Base-by-base conservation (phyloP, 2,113 vertebrate species). In the Eurypyga helias region DNA sequence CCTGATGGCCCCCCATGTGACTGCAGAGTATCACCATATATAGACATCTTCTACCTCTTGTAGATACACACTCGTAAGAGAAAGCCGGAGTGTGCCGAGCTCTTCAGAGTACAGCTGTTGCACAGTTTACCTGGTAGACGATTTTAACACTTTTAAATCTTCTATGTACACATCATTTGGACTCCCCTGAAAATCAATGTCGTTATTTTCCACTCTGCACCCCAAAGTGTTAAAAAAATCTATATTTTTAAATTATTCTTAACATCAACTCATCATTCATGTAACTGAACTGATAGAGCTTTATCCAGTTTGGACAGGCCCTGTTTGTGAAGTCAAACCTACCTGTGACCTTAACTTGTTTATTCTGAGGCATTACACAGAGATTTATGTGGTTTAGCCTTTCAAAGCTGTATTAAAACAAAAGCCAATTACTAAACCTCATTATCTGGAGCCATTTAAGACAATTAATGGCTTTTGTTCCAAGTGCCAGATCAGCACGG, bases 371-470 rank as follows among this genome's bases (percentile, higher is more conserved):
- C 51, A 81, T 92, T 92, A 83, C 43, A 94, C 64, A 93, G 94
- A 93, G 94, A 73, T 93, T 94, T 92, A 61, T 45, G 36, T 57
- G 54, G 62, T 84, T 97, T 94, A 97, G 95, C 95, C 88, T 97
- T 94, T 94, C 95, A 97, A 97, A 96, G 97, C 93, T 89, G 96
- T 93, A 97, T 94, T 98, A 96, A 88, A 97, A 95, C 90, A 96
- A 96, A 98, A 98, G 89, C 91, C 95, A 96, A 97, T 97, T 96
- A 98, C 95, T 95, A 89, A 96, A 78, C 52, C 61, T 97, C 87
- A 94, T 98, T 98, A 97, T 94, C 90, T 96, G 18, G 57, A 95
- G 87, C 91, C 31, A 83, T 64, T 95, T 95, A 96, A 84, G 75
- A 75, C 90, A 96, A 80, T 93, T 97, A 97, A 93, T 78, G 76